Evolutionary conservation across 2,888 invertebrate genomes (phyloP).

Genomic region (Phaedon cochleariae): DNA sequence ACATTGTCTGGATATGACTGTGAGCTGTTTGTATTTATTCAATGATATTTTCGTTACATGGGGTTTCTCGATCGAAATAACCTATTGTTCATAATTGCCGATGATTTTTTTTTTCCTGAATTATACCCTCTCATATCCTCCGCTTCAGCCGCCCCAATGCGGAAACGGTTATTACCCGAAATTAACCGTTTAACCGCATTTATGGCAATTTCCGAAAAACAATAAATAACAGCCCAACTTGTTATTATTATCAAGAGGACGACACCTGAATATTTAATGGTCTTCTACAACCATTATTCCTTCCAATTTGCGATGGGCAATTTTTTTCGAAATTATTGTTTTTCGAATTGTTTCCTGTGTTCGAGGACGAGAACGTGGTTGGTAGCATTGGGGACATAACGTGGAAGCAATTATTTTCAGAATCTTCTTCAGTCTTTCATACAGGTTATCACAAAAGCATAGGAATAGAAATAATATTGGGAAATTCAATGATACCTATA

Average conservation of each 20-base stretch:
- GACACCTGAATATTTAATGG: conserved; percentile 45
- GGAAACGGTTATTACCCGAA: conserved; percentile 38
- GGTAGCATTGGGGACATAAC: too few relatives aligned
- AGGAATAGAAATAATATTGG: too few relatives aligned
- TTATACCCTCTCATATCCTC: conserved; percentile 15
- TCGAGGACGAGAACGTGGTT: conserved; percentile 2
- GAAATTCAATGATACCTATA: too few relatives aligned
- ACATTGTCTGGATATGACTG: too few relatives aligned
- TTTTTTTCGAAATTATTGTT: conserved; percentile 37
- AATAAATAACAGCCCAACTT: conserved; percentile 42
- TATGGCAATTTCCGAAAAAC: conserved; percentile 40
- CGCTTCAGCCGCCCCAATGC: conserved; percentile 20
- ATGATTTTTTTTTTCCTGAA: conserved; percentile 13
- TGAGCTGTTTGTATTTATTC: too few relatives aligned
- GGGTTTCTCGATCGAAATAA: neutral
- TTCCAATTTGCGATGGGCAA: conserved; percentile 25
- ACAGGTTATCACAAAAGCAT: too few relatives aligned
- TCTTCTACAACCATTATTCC: conserved; percentile 19
- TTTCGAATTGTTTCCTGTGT: conserved; percentile 31
- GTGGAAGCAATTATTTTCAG: too few relatives aligned
- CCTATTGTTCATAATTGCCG: conserved; percentile 24
- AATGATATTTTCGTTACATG: neutral
- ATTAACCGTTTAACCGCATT: conserved; percentile 40
- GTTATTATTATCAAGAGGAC: conserved; percentile 39
- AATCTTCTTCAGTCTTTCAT: too few relatives aligned